Evolutionary conservation across 2,113 vertebrate genomes (phyloP).

Genomic region (Channa argus): DNA sequence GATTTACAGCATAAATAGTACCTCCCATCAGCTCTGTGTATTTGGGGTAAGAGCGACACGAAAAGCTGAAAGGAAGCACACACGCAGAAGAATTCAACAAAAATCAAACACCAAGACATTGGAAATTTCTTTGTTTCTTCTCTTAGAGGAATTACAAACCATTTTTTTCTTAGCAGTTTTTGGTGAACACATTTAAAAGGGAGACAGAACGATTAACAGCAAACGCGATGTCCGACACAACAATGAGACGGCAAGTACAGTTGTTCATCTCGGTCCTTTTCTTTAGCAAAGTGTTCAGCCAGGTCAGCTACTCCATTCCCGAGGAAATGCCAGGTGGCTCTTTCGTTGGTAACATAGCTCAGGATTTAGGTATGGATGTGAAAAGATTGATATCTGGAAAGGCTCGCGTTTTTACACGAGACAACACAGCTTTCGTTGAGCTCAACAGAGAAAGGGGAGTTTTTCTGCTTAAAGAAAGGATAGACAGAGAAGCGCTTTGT

Average conservation of each 20-base stretch:
- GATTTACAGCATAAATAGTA: not conserved
- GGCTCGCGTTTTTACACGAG: conserved; percentile 73
- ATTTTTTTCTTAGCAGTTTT: not conserved
- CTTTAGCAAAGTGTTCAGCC: conserved; percentile 28
- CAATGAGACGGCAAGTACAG: conserved; percentile 64
- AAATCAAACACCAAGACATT: rapidly evolving
- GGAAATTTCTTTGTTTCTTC: not conserved
- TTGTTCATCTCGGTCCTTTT: conserved; percentile 52
- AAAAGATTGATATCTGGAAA: conserved; percentile 71
- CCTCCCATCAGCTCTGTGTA: conserved; percentile 11
- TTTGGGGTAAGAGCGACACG: not conserved
- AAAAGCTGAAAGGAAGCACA: not conserved
- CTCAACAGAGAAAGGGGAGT: conserved; percentile 56
- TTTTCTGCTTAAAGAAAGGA: conserved; percentile 78
- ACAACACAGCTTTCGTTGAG: conserved; percentile 69
- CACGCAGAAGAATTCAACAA: rapidly evolving
- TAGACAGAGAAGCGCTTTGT: conserved; percentile 85
- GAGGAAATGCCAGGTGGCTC: conserved; percentile 69
- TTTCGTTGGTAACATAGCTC: conserved; percentile 80
- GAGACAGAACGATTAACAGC: rapidly evolving
- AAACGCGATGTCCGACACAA: conserved; percentile 23
- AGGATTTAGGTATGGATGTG: conserved; percentile 75
- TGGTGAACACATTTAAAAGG: not conserved
- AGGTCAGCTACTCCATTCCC: conserved; percentile 72
- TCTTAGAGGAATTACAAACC: not conserved